Percentiles rank a stretch among this genome's conserved stretches.
phyloP scores from a whole-genome alignment of 2,888 invertebrate genomes.

The Pandemis corylana region DNA sequence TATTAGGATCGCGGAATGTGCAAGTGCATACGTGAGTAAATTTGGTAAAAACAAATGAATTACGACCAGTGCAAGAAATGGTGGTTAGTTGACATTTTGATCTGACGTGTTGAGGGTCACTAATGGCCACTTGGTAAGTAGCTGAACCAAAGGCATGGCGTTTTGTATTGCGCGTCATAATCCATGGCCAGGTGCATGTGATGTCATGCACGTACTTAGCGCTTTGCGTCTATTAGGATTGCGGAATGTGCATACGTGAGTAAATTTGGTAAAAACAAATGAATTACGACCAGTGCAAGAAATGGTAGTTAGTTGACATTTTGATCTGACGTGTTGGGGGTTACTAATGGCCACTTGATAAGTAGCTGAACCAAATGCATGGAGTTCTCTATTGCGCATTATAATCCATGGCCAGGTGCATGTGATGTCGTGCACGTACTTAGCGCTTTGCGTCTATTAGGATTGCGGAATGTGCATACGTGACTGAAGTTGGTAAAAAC shows the following conservation, averaged over 20 bases:
- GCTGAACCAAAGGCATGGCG: constrained; percentile 56
- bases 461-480: constrained; percentile 1
- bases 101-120: constrained; percentile 61
- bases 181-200: constrained; percentile 57
- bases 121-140: constrained; percentile 67
- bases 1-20: constrained; percentile 3
- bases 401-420: constrained; percentile 61
- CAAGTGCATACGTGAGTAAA: background rate
- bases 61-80: constrained; percentile 47
- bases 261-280: too few relatives aligned
- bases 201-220: constrained; percentile 45
- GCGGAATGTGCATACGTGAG: background rate
- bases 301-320: constrained; percentile 72
- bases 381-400: constrained; percentile 62
- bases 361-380: constrained; percentile 58
- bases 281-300: constrained; percentile 32
- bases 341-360: constrained; percentile 67
- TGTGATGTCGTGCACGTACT: constrained; percentile 46
- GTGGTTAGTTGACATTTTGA: constrained; percentile 74
- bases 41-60: background rate
- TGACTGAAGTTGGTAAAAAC: background rate
- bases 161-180: constrained; percentile 65
- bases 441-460: constrained; percentile 27
- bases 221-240: constrained; percentile 21
- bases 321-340: constrained; percentile 67